A percentile compares a stretch with the other conserved stretches of the same genome.
These are phyloP conservation scores for Caenorhabditis sp. DNA, from an alignment of 2,888 invertebrate species.

Conservation along the genomic window DNA sequence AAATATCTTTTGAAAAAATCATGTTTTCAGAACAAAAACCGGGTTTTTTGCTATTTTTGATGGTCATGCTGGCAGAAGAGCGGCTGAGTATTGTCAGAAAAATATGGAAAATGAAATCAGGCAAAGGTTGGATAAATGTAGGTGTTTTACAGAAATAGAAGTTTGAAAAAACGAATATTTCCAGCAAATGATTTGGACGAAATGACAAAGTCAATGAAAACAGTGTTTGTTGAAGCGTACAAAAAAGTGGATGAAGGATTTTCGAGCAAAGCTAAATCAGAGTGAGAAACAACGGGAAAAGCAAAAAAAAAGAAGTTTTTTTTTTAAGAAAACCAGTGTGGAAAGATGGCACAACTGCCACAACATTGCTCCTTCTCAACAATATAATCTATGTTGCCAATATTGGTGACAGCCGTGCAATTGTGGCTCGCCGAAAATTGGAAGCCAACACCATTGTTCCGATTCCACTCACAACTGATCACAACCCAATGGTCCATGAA, in stretches of 20 bases:
- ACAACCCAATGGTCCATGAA: constrained; percentile 73
- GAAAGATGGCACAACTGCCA: constrained; percentile 75
- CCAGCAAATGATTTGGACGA: constrained; percentile 34
- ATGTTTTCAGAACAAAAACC: constrained; percentile 26
- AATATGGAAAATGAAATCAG: constrained; percentile 69
- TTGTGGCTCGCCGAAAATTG: not conserved
- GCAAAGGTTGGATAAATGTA: constrained; percentile 69
- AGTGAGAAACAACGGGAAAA: constrained; percentile 65
- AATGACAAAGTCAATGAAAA: constrained; percentile 73
- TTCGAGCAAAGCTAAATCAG: constrained; percentile 72
- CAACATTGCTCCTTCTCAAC: constrained; percentile 73
- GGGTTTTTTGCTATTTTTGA: constrained; percentile 74
- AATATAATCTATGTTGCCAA: constrained; percentile 74
- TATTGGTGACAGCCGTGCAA: constrained; percentile 73
- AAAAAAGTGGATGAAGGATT: constrained; percentile 74
- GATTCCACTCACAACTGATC: constrained; percentile 73
- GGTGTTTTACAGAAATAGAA: no score
- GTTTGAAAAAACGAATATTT: constrained; percentile 8
- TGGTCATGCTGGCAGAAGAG: constrained; percentile 74
- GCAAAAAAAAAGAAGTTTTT: not conserved
- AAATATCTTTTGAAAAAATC: not conserved
- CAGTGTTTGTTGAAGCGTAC: constrained; percentile 72
- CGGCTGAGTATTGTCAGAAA: constrained; percentile 72
- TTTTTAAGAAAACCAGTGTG: constrained; percentile 73
- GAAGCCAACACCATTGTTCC: constrained; percentile 40